Percentiles rank a stretch among this genome's conserved stretches.
phyloP scores from a whole-genome alignment of 2,888 invertebrate genomes.

The Globia sparganii region DNA sequence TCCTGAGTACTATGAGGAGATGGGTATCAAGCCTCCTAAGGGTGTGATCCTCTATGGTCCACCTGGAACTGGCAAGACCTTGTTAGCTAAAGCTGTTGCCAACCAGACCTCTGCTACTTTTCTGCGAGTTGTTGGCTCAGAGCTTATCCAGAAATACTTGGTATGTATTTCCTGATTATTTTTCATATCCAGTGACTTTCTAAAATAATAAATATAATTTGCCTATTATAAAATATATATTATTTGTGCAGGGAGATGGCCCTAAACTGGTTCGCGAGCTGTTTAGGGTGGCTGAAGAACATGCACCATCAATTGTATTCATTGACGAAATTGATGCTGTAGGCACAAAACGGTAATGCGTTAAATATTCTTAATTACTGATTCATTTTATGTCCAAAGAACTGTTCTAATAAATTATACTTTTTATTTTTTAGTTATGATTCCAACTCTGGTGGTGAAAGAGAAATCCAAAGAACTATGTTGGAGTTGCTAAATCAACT shows the following conservation, averaged over 20 bases:
- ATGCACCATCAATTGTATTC: constrained; percentile 99
- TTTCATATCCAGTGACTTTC: neutral
- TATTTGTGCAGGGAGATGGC: constrained; percentile 95
- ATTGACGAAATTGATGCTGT: constrained; percentile 99
- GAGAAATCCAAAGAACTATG: constrained; percentile 99
- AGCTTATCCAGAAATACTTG: constrained; percentile 99
- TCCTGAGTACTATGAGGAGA: constrained; percentile 99
- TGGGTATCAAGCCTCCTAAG: constrained; percentile 99
- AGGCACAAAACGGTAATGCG: constrained; percentile 95
- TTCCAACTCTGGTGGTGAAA: constrained; percentile 99
- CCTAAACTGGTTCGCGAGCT: constrained; percentile 99
- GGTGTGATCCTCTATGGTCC: constrained; percentile 99
- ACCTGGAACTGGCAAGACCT: constrained; percentile 99
- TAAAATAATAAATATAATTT: constrained; percentile 1
- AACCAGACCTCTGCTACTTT: constrained; percentile 99
- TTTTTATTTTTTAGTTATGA: constrained; percentile 92
- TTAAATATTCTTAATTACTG: neutral
- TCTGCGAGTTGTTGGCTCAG: constrained; percentile 99
- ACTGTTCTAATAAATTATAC: constrained; percentile 11
- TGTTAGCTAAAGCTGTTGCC: constrained; percentile 99
- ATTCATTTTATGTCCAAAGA: neutral
- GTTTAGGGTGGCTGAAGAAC: constrained; percentile 99
- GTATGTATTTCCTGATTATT: constrained; percentile 81
- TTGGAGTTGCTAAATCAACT: constrained; percentile 99
- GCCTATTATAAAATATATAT: too few species aligned